phyloP scores from a whole-genome alignment of 2,797 vertebrate genomes.

The Chanos chanos region DNA sequence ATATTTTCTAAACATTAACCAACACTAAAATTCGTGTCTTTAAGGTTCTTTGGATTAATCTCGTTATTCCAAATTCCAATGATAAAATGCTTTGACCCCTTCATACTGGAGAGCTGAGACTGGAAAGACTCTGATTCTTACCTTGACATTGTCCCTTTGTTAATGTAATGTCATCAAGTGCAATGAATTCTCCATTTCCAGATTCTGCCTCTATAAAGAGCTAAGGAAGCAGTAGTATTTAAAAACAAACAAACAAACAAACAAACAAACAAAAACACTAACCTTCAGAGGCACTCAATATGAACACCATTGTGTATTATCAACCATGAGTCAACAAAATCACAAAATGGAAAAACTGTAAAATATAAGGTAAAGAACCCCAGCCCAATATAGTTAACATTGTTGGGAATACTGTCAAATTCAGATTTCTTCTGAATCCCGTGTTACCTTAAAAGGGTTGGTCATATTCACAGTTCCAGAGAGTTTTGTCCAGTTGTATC shows the following conservation, averaged over 20 bases:
- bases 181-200: conserved; percentile 57
- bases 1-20: no score
- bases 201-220: conserved; percentile 65
- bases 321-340: no score
- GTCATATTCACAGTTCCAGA: conserved; percentile 45
- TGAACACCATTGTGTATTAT: no score
- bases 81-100: no score
- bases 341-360: background rate
- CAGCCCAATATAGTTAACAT: background rate
- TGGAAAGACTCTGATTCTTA: no score
- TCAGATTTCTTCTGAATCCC: background rate
- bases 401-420: background rate
- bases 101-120: no score
- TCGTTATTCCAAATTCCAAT: no score
- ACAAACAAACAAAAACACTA: no score
- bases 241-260: no score
- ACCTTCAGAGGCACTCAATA: no score
- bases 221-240: conserved; percentile 53
- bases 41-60: no score
- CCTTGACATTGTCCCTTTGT: conserved; percentile 64
- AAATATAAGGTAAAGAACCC: background rate
- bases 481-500: conserved; percentile 57
- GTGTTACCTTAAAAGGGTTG: conserved; percentile 62
- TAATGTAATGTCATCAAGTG: conserved; percentile 70
- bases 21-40: no score